Conservation (phyloP, 1,140 invertebrate species). For the fruit fly (Drosophila melanogaster) region Release_6_plus_ISO1_MT NT_033777.3:31371001-31371500, state of each 20-base stretch:
- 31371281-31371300: slow-evolving; percentile 75
- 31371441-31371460: slow-evolving; percentile 69
- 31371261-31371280: slow-evolving; percentile 51
- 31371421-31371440: slow-evolving; percentile 44
- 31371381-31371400: slow-evolving; percentile 81
- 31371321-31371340: slow-evolving; percentile 75
- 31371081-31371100: slow-evolving; percentile 83
- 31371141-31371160: slow-evolving; percentile 64
- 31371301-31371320: slow-evolving; percentile 65
- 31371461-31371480: slow-evolving; percentile 72
- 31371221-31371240: slow-evolving; percentile 41
- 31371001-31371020: slow-evolving; percentile 26
- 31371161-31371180: slow-evolving; percentile 83
- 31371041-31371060: neutral
- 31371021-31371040: neutral
- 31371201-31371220: slow-evolving; percentile 79
- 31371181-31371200: slow-evolving; percentile 83
- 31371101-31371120: slow-evolving; percentile 65
- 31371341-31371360: slow-evolving; percentile 32
- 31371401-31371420: slow-evolving; percentile 81
- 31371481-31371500: slow-evolving; percentile 69
- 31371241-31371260: slow-evolving; percentile 78
- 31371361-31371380: slow-evolving; percentile 61
- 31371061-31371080: slow-evolving; percentile 68
- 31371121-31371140: slow-evolving; percentile 23